Evolutionary conservation across 2,113 vertebrate genomes (phyloP).

Genomic region (Aythya baeri): DNA sequence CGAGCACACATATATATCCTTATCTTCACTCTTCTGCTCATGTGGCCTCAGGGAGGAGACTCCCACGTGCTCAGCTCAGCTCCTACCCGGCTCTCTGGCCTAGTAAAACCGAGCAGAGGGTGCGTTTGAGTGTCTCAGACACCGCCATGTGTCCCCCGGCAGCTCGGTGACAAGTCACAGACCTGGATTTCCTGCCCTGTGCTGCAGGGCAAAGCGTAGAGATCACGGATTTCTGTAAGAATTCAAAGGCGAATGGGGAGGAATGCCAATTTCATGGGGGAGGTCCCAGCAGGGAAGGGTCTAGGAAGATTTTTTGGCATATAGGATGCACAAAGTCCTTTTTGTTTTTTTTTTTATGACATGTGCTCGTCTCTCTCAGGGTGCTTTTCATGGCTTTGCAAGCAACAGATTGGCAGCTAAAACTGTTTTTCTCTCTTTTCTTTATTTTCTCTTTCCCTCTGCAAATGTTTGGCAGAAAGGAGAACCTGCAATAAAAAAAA

Average conservation of each 20-base stretch:
- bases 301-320: neutral
- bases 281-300: neutral
- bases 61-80: neutral
- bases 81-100: neutral
- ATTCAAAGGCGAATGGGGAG: neutral
- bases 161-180: neutral
- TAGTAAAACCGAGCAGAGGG: neutral
- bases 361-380: neutral
- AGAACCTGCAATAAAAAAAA: neutral
- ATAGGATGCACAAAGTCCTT: neutral
- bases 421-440: neutral
- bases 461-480: slow-evolving; percentile 38
- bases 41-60: neutral
- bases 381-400: slow-evolving; percentile 16
- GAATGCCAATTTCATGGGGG: fast-evolving
- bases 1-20: neutral
- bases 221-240: neutral
- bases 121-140: neutral
- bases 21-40: neutral
- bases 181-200: neutral
- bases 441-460: neutral
- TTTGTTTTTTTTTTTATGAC: neutral
- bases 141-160: fast-evolving
- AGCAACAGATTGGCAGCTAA: slow-evolving; percentile 50
- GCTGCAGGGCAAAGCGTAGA: neutral